Percentiles rank a stretch among this genome's conserved stretches.
Conservation (phyloP, 30 jellyfish, hydroid and myxozoan genomes). For the Pelagia noctiluca region DNA sequence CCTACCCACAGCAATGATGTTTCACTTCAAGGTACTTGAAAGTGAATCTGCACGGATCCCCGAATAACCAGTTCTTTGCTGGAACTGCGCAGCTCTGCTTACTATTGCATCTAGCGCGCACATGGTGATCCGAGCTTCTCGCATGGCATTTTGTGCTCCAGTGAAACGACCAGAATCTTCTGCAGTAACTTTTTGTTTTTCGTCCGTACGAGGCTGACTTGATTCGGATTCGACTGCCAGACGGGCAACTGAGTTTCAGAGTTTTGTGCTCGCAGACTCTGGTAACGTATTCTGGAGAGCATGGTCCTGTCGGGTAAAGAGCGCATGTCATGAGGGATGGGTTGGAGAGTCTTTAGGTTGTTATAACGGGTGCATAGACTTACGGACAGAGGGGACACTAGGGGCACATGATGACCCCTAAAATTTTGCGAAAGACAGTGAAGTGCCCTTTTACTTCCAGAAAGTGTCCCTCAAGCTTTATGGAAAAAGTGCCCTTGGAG, state of each 20-base stretch:
- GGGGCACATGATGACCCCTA: too few relatives aligned
- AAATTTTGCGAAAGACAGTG: too few relatives aligned
- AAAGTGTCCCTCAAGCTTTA: too few relatives aligned
- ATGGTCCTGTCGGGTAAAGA: conserved; percentile 25
- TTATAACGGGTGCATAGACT: too few relatives aligned
- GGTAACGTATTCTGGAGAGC: conserved; percentile 22
- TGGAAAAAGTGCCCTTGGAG: too few relatives aligned
- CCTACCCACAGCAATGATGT: conserved; percentile 62
- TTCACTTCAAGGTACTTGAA: conserved; percentile 51
- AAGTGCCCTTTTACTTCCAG: too few relatives aligned
- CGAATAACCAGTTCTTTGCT: conserved; percentile 65
- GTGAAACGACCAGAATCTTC: conserved; percentile 26
- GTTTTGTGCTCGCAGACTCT: conserved; percentile 67
- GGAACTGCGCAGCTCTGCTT: conserved; percentile 42
- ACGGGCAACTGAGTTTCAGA: conserved; percentile 45
- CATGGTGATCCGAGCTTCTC: conserved; percentile 22
- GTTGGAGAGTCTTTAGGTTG: too few relatives aligned
- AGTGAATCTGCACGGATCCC: conserved; percentile 52
- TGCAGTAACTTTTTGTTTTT: conserved; percentile 29
- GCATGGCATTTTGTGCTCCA: conserved; percentile 39
- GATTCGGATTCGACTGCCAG: conserved; percentile 55
- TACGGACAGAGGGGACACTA: too few relatives aligned
- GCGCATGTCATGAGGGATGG: too few relatives aligned
- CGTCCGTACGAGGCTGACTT: conserved; percentile 68
- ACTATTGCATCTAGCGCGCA: conserved; percentile 24